Evolutionary conservation across 2,888 invertebrate genomes (phyloP).

Genomic region (Cheiracanthium punctorium): DNA sequence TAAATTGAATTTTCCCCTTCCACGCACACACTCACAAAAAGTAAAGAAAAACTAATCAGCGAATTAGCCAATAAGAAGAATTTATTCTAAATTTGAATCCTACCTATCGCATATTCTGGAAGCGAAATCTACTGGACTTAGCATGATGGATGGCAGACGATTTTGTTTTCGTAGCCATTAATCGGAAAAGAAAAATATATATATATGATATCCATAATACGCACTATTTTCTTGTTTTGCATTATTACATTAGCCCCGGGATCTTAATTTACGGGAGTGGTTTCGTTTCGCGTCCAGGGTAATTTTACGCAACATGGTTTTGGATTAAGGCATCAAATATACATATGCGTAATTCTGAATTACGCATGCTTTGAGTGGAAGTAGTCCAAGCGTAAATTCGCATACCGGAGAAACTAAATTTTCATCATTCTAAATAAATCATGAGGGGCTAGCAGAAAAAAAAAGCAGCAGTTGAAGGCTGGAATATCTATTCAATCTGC

Average conservation of each 20-base stretch:
- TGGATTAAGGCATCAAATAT: conserved; percentile 68
- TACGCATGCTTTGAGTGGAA: conserved; percentile 31
- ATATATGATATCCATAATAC: not conserved
- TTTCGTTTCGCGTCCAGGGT: conserved; percentile 13
- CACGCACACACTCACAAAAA: not conserved
- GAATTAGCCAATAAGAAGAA: not conserved
- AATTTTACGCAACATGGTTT: conserved; percentile 50
- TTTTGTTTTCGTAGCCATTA: conserved; percentile 39
- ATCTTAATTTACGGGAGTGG: conserved; percentile 63
- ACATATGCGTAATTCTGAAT: conserved; percentile 52
- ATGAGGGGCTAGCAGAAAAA: not conserved
- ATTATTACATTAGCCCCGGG: not conserved
- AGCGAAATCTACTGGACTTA: not conserved
- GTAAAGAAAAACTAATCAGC: not conserved
- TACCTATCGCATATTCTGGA: not conserved
- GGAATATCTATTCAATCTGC: not conserved
- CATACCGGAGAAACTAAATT: not conserved
- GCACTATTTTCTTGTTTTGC: not conserved
- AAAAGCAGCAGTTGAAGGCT: not conserved
- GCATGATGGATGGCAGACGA: conserved; percentile 21
- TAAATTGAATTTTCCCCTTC: not conserved
- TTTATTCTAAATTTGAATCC: not conserved
- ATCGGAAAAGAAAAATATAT: not conserved
- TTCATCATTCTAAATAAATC: not conserved
- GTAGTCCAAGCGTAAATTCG: conserved; percentile 22